Percentiles rank a stretch among this genome's conserved stretches.
Evolutionary conservation across 2,113 vertebrate species (phyloP).

Genomic region (Rhinolophus sinicus): DNA sequence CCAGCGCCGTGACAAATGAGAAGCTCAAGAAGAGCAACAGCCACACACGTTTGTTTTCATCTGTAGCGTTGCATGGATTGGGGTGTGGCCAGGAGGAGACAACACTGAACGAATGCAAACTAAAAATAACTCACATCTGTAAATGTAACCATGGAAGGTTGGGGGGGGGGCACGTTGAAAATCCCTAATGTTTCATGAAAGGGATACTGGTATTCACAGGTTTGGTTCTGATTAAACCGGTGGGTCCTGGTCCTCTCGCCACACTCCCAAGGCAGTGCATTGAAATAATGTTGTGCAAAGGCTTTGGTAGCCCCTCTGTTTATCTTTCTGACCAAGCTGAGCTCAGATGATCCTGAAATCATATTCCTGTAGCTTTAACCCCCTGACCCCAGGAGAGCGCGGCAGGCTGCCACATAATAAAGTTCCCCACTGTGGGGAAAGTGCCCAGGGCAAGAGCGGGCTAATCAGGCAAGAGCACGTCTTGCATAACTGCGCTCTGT

Average conservation of each 20-base stretch:
- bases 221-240: not conserved
- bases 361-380: conserved; percentile 77
- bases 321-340: conserved; percentile 72
- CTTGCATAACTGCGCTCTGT: not conserved
- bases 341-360: conserved; percentile 73
- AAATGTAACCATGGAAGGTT: not conserved
- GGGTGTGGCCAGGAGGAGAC: conserved; percentile 33
- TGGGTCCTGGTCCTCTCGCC: not conserved
- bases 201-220: not conserved
- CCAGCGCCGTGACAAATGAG: fast-evolving
- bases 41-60: conserved; percentile 1
- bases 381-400: conserved; percentile 56
- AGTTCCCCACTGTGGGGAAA: conserved; percentile 51
- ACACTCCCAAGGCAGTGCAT: not conserved
- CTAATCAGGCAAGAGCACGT: not conserved
- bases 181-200: not conserved
- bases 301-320: conserved; percentile 74
- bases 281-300: conserved; percentile 52
- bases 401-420: conserved; percentile 42
- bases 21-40: fast-evolving
- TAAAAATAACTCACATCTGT: conserved; percentile 55
- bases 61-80: not conserved
- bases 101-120: not conserved
- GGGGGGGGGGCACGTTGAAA: not conserved
- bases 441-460: conserved; percentile 30